phyloP scores from a whole-genome alignment of 2,797 vertebrate species.

The Peromyscus attwateri region DNA sequence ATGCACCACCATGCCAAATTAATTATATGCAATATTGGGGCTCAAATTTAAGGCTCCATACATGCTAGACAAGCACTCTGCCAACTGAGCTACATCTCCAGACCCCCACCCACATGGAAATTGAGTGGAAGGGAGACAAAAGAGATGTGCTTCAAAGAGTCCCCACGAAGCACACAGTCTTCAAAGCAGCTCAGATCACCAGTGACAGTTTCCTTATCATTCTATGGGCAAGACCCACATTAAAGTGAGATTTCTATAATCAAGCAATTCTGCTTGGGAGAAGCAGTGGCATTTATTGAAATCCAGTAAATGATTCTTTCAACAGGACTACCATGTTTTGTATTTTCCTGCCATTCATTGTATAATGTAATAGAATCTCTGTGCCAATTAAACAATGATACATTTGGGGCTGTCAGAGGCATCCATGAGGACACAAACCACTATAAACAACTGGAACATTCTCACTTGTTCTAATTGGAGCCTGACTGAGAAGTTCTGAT shows the following conservation, averaged over 20 bases:
- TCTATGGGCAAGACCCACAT: constrained; percentile 72
- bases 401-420: constrained; percentile 87
- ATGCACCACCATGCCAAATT: background rate
- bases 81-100: background rate
- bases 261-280: constrained; percentile 85
- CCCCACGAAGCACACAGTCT: constrained; percentile 36
- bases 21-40: background rate
- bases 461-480: constrained; percentile 73
- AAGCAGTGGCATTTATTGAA: constrained; percentile 82
- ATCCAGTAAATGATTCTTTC: constrained; percentile 88
- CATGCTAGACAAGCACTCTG: background rate
- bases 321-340: constrained; percentile 86
- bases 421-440: constrained; percentile 83
- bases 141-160: background rate
- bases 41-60: background rate
- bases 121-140: background rate
- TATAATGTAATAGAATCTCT: constrained; percentile 89
- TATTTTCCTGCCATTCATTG: constrained; percentile 85
- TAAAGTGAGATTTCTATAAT: constrained; percentile 80
- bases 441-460: constrained; percentile 81
- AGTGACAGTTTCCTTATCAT: constrained; percentile 65
- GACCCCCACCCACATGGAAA: too few species aligned
- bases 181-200: constrained; percentile 46
- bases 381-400: constrained; percentile 88
- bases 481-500: constrained; percentile 76